phyloP scores from a whole-genome alignment of 2,113 vertebrate species.

The Pseudopipra pipra region DNA sequence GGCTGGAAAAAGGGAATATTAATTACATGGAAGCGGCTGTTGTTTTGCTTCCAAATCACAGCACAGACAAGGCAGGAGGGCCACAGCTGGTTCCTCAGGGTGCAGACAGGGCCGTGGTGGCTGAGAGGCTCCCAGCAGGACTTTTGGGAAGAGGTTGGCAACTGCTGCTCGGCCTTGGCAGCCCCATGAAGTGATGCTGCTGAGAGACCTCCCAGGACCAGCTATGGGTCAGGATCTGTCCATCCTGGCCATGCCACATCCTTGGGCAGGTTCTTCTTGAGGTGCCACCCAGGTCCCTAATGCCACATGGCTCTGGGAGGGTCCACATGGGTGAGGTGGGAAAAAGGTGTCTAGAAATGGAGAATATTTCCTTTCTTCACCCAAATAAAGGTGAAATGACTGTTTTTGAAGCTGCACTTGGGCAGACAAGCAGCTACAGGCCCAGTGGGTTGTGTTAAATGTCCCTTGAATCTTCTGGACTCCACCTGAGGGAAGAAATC shows the following conservation, averaged over 20 bases:
- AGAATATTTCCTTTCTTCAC: neutral
- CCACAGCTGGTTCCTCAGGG: neutral
- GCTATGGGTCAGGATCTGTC: accelerated
- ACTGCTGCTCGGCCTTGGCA: neutral
- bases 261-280: neutral
- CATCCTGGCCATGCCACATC: accelerated
- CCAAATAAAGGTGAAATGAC: accelerated
- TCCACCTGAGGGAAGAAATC: neutral
- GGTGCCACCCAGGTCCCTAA: neutral
- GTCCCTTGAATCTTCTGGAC: neutral
- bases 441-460: accelerated
- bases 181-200: neutral
- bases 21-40: neutral
- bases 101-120: neutral
- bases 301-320: neutral
- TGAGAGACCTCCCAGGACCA: neutral
- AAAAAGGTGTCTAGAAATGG: neutral
- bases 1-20: neutral
- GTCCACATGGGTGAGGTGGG: neutral
- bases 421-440: neutral
- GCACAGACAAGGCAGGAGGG: accelerated
- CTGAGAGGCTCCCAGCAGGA: neutral
- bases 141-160: neutral
- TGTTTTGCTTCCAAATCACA: neutral
- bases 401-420: neutral